Percentiles rank a stretch among this genome's conserved stretches.
phyloP scores from a whole-genome alignment of 2,888 invertebrate genomes.

The Drosophila helvetica region DNA sequence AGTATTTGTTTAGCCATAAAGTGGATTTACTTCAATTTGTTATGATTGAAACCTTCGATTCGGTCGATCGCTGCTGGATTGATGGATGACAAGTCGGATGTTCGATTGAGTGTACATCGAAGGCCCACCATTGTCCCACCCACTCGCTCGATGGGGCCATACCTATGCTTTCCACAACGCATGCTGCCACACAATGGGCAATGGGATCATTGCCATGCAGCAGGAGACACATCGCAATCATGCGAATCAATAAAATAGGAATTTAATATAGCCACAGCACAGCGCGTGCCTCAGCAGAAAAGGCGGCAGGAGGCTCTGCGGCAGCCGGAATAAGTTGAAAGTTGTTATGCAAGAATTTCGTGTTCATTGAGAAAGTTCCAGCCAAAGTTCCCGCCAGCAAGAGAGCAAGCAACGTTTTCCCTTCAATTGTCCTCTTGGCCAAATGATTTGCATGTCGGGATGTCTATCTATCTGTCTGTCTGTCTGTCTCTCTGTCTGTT shows the following conservation, averaged over 20 bases:
- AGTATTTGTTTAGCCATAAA: slow-evolving; percentile 66
- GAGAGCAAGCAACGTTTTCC: not conserved
- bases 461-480: not conserved
- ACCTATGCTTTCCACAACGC: not conserved
- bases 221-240: slow-evolving; percentile 11
- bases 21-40: slow-evolving; percentile 56
- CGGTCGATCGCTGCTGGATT: not conserved
- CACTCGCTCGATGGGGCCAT: not conserved
- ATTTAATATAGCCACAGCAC: slow-evolving; percentile 73
- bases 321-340: slow-evolving; percentile 21
- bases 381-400: slow-evolving; percentile 52
- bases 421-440: slow-evolving; percentile 49
- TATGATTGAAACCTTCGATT: slow-evolving; percentile 29
- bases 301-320: not conserved
- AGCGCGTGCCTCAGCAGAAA: slow-evolving; percentile 36
- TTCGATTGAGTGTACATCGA: too few relatives aligned
- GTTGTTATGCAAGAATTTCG: slow-evolving; percentile 62
- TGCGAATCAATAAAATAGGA: slow-evolving; percentile 72
- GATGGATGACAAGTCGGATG: not conserved
- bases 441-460: slow-evolving; percentile 72
- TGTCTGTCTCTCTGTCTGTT: not conserved
- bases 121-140: not conserved
- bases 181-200: not conserved
- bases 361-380: slow-evolving; percentile 69
- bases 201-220: slow-evolving; percentile 45